phyloP scores from a whole-genome alignment of 2,797 vertebrate genomes.

The Sitta carolinensis region DNA sequence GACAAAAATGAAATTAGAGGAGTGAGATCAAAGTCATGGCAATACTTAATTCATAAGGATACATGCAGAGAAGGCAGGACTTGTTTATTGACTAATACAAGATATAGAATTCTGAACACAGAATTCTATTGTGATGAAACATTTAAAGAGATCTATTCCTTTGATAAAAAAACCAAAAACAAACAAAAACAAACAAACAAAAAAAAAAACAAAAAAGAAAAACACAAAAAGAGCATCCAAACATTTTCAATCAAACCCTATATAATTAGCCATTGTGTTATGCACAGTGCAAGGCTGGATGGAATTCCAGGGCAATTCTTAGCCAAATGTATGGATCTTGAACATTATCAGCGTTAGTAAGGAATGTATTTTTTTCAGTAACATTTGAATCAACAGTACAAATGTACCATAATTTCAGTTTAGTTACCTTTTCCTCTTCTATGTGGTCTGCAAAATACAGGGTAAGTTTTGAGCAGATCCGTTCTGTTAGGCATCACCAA shows the following conservation, averaged over 20 bases:
- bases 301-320: background rate
- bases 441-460: slow-evolving; percentile 25
- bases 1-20: background rate
- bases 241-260: background rate
- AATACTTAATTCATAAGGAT: background rate
- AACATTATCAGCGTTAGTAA: background rate
- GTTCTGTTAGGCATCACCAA: slow-evolving; percentile 77
- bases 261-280: background rate
- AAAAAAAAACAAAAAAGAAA: too few relatives aligned
- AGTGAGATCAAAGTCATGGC: background rate
- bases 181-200: background rate
- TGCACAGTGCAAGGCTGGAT: background rate
- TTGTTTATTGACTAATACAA: background rate
- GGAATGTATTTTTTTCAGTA: background rate
- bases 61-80: background rate
- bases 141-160: background rate
- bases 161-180: background rate
- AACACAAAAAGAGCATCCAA: background rate
- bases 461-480: slow-evolving; percentile 58
- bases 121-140: background rate
- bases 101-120: background rate
- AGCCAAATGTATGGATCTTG: background rate
- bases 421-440: background rate
- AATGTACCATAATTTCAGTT: background rate
- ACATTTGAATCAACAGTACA: background rate